Evolutionary conservation across 1,140 invertebrate species (phyloP).

Genomic region (Homalodisca vitripennis): DNA sequence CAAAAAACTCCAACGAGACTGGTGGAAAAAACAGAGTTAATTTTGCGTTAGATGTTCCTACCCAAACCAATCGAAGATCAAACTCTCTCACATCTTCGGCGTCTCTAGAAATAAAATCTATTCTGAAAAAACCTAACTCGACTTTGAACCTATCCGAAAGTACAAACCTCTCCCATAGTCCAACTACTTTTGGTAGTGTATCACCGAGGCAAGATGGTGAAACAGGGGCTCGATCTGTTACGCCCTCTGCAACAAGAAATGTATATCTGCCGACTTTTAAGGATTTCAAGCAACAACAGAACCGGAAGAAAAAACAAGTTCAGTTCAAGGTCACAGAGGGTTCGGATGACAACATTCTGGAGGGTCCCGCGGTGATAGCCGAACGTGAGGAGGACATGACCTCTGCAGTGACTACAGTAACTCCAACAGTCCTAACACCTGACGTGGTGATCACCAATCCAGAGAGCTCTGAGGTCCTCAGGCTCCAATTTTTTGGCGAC

Average conservation of each 20-base stretch:
- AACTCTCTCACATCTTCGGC: constrained; percentile 32
- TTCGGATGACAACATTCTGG: background rate
- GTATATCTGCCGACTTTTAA: constrained; percentile 39
- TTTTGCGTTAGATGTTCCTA: constrained; percentile 30
- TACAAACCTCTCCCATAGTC: constrained; percentile 45
- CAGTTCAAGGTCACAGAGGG: constrained; percentile 41
- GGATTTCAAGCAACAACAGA: constrained; percentile 39
- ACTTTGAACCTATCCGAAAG: constrained; percentile 40
- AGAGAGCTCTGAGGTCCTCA: constrained; percentile 14
- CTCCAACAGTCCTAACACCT: background rate
- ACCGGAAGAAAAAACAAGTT: constrained; percentile 45
- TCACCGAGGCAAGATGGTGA: background rate
- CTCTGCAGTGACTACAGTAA: too few relatives aligned
- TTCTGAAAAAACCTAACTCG: constrained; percentile 61
- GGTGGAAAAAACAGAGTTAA: constrained; percentile 29
- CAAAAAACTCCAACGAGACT: constrained; percentile 20
- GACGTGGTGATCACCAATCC: background rate
- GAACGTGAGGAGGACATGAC: background rate
- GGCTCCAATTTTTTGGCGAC: constrained; percentile 21
- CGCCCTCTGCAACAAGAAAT: constrained; percentile 14
- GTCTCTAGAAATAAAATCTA: constrained; percentile 55
- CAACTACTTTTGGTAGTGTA: background rate
- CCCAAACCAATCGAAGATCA: constrained; percentile 39
- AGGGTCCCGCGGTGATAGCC: background rate
- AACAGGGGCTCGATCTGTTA: constrained; percentile 12